phyloP scores from a whole-genome alignment of 2,888 invertebrate genomes.

The Cremastinae sp. region DNA sequence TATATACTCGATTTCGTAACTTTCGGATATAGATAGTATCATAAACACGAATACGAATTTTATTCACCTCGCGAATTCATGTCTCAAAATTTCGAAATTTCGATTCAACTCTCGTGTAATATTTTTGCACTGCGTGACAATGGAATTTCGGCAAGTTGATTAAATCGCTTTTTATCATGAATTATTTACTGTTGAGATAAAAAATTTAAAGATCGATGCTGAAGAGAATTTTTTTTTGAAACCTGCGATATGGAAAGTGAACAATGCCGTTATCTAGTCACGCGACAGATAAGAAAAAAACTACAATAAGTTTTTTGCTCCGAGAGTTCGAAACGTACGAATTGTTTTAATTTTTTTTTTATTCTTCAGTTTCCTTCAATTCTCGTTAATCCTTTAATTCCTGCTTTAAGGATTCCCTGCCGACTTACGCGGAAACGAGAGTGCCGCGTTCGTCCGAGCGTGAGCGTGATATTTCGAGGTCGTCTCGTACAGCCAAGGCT shows the following conservation, averaged over 20 bases:
- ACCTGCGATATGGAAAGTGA: too few relatives aligned
- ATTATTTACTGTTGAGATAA: too few relatives aligned
- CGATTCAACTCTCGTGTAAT: neutral
- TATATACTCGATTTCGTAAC: conserved; percentile 10
- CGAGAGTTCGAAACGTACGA: too few relatives aligned
- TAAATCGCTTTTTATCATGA: too few relatives aligned
- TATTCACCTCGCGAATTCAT: conserved; percentile 17
- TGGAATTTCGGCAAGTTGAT: conserved; percentile 2
- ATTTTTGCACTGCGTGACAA: neutral
- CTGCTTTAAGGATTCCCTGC: conserved; percentile 7
- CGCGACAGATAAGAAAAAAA: too few relatives aligned
- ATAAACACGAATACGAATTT: conserved; percentile 7
- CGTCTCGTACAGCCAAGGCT: conserved; percentile 17
- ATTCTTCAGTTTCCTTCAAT: neutral
- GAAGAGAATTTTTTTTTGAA: too few relatives aligned
- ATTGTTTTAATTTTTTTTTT: neutral
- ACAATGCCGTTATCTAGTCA: too few relatives aligned
- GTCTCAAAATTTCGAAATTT: too few relatives aligned
- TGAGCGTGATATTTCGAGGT: conserved; percentile 36
- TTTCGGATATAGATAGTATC: conserved; percentile 15
- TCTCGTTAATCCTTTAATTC: neutral
- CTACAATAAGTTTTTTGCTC: too few relatives aligned
- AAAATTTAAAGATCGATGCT: too few relatives aligned
- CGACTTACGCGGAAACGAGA: conserved; percentile 5
- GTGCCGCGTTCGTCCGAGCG: conserved; percentile 17